Percentiles rank a stretch among this genome's conserved stretches.
Evolutionary conservation across 2,888 invertebrate species (phyloP).

Genomic region (Helleia helle): DNA sequence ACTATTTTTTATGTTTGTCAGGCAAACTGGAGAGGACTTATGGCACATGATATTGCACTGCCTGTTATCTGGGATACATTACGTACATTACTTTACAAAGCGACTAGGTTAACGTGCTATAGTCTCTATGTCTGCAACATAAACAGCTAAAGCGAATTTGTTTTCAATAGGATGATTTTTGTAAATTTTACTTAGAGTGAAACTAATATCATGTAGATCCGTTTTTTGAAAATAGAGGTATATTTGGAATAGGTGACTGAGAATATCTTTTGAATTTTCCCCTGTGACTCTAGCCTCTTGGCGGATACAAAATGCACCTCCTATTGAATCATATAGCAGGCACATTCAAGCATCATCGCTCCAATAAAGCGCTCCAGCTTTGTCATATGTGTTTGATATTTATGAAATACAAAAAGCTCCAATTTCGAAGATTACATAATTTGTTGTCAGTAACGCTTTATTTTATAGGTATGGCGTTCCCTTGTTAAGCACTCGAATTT

Average conservation of each 20-base stretch:
- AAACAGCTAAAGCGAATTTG: no score
- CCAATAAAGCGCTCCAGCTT: conserved; percentile 10
- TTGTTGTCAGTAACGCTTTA: background rate
- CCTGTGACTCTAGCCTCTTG: background rate
- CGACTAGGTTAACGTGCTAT: no score
- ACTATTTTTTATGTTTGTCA: no score
- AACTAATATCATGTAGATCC: no score
- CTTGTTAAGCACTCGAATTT: conserved; percentile 16
- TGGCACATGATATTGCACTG: no score
- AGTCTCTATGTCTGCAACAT: no score
- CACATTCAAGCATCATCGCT: conserved; percentile 12
- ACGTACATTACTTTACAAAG: no score
- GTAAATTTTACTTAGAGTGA: no score
- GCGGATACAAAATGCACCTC: background rate
- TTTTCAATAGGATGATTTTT: no score
- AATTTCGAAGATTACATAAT: background rate
- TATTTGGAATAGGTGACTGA: background rate
- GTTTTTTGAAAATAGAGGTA: no score
- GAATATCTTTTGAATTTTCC: conserved; percentile 1
- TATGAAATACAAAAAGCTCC: background rate
- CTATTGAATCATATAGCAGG: conserved; percentile 6
- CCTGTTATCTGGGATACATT: no score
- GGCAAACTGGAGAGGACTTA: no score
- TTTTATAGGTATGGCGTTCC: conserved; percentile 11
- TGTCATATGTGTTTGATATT: background rate